Conservation (phyloP, 1,140 invertebrate genomes). For the Drosophila mojavensis region DNA sequence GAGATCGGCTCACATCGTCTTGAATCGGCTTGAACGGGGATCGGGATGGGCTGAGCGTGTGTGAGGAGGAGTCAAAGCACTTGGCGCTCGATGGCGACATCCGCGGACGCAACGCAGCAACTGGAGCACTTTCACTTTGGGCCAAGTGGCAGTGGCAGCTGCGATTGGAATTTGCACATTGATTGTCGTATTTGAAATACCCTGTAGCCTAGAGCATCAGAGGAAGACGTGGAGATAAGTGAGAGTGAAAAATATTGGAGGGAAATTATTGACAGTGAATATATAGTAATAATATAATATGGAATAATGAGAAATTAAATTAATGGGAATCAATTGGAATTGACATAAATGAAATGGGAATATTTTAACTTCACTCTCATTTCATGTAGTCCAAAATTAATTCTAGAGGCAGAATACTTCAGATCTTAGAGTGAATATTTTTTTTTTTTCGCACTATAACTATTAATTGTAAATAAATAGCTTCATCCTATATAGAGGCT, state of each 20-base stretch:
- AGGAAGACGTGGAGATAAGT: neutral
- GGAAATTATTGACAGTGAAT: too few species aligned
- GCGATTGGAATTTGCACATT: conserved; percentile 69
- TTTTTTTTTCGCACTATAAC: too few species aligned
- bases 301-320: too few species aligned
- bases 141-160: conserved; percentile 53
- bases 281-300: neutral
- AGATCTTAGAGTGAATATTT: too few species aligned
- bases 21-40: conserved; percentile 5
- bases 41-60: conserved; percentile 1
- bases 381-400: too few species aligned
- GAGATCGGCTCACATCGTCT: neutral
- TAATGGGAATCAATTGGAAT: too few species aligned
- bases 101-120: conserved; percentile 59
- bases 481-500: too few species aligned
- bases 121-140: conserved; percentile 81
- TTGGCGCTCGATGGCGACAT: conserved; percentile 62
- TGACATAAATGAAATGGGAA: too few species aligned
- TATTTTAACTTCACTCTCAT: too few species aligned
- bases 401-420: too few species aligned
- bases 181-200: conserved; percentile 58
- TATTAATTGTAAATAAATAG: too few species aligned
- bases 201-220: neutral
- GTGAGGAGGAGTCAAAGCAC: conserved; percentile 76
- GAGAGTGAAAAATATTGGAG: neutral